Conservation (phyloP, 2,888 invertebrate species). For the Ypsolopha scabrella region DNA sequence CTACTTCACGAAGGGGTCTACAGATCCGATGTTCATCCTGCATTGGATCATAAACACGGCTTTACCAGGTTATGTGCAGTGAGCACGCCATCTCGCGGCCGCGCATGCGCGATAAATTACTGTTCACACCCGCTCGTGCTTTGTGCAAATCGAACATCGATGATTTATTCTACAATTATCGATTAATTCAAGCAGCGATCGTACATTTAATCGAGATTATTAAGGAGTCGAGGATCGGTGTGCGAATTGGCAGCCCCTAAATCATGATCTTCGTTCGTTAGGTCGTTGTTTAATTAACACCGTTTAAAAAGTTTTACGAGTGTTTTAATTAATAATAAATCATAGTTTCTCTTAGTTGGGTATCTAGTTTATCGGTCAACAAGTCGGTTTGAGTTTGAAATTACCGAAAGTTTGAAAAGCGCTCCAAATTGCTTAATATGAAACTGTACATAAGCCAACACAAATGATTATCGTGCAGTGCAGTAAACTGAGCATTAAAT, state of each 20-base stretch:
- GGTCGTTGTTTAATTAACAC: constrained; percentile 29
- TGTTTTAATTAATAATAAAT: constrained; percentile 2
- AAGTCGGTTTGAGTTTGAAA: too few relatives aligned
- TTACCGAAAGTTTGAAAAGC: too few relatives aligned
- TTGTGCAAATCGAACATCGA: constrained; percentile 65
- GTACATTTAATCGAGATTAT: constrained; percentile 64
- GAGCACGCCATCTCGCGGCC: constrained; percentile 53
- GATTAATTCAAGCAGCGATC: constrained; percentile 70
- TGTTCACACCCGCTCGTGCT: constrained; percentile 64
- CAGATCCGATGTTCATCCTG: background rate
- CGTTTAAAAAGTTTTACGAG: constrained; percentile 10
- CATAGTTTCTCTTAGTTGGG: background rate
- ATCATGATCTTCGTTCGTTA: constrained; percentile 27
- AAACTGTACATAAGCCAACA: too few relatives aligned
- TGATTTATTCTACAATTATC: constrained; percentile 69
- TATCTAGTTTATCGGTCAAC: too few relatives aligned
- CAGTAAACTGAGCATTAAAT: too few relatives aligned
- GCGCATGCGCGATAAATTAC: constrained; percentile 55
- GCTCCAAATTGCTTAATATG: too few relatives aligned
- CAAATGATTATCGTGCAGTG: too few relatives aligned
- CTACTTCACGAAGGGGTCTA: too few relatives aligned
- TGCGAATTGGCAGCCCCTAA: constrained; percentile 36
- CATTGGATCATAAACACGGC: constrained; percentile 51
- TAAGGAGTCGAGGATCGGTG: constrained; percentile 41
- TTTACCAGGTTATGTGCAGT: constrained; percentile 52